These are phyloP conservation scores for Podotricha telesiphe DNA, from an alignment of 2,888 invertebrate genomes.

Conservation along the genomic window DNA sequence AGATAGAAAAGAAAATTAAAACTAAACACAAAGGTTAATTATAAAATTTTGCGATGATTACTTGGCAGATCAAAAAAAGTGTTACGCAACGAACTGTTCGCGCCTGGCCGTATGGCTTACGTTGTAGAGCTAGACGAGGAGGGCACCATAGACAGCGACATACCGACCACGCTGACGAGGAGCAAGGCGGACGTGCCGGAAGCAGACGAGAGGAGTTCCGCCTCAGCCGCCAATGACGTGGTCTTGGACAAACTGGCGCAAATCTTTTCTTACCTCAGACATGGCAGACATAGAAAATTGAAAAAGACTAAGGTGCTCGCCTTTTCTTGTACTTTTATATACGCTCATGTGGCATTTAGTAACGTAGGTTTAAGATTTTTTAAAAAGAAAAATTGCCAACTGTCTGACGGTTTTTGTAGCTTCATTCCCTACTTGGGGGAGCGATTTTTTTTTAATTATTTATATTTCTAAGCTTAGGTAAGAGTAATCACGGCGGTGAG, in stretches of 20 bases:
- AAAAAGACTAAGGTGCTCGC: conserved; percentile 89
- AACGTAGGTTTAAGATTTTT: too few species aligned
- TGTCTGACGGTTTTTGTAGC: too few species aligned
- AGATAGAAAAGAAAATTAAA: too few species aligned
- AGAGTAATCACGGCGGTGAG: too few species aligned
- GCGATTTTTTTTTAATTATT: too few species aligned
- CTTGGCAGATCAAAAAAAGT: conserved; percentile 71
- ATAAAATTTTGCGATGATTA: conserved; percentile 45
- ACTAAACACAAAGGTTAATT: too few species aligned
- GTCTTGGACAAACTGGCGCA: conserved; percentile 98
- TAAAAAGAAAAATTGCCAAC: too few species aligned
- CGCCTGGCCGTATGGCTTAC: conserved; percentile 98
- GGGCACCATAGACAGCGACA: conserved; percentile 87
- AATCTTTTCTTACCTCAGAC: conserved; percentile 96
- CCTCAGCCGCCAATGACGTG: conserved; percentile 87
- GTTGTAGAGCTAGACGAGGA: conserved; percentile 97
- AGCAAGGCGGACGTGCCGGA: conserved; percentile 96
- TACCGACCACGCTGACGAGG: conserved; percentile 96
- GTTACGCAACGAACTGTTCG: conserved; percentile 94
- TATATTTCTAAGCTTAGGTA: too few species aligned
- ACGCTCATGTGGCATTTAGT: too few species aligned
- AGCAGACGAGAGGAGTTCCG: conserved; percentile 81
- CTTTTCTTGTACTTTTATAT: too few species aligned
- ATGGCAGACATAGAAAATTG: conserved; percentile 89
- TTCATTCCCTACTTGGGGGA: too few species aligned